These are phyloP conservation scores for Drosophila varians DNA, from an alignment of 1,140 invertebrate species.

Conservation along the genomic window DNA sequence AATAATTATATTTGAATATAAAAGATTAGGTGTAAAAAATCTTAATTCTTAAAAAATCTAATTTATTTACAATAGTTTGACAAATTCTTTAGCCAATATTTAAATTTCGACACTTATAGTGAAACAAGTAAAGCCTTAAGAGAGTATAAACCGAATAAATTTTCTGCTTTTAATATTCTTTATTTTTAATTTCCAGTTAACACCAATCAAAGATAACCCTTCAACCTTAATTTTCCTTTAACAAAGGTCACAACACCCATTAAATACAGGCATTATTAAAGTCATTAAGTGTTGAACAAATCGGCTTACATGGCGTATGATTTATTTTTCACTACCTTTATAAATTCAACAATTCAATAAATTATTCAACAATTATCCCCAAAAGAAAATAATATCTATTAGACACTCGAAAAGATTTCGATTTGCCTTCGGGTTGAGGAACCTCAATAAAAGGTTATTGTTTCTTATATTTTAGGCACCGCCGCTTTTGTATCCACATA, in stretches of 20 bases:
- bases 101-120: too few relatives aligned
- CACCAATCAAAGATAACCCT: not conserved
- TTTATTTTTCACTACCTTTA: not conserved
- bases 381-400: not conserved
- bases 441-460: constrained; percentile 48
- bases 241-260: not conserved
- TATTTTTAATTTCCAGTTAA: not conserved
- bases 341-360: constrained; percentile 11
- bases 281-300: not conserved
- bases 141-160: too few relatives aligned
- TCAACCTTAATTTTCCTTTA: not conserved
- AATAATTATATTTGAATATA: too few relatives aligned
- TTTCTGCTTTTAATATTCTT: too few relatives aligned
- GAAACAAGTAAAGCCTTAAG: too few relatives aligned
- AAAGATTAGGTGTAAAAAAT: too few relatives aligned
- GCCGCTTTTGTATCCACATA: constrained; percentile 50
- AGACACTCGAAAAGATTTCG: not conserved
- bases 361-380: constrained; percentile 58
- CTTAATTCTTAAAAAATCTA: too few relatives aligned
- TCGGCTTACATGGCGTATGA: not conserved
- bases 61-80: too few relatives aligned
- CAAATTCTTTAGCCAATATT: too few relatives aligned
- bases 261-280: not conserved
- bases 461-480: constrained; percentile 36
- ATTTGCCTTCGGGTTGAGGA: not conserved